Percentiles rank a stretch among this genome's conserved stretches.
Evolutionary conservation across 2,888 invertebrate genomes (phyloP).

Genomic region (Platycheirus rosarum): DNA sequence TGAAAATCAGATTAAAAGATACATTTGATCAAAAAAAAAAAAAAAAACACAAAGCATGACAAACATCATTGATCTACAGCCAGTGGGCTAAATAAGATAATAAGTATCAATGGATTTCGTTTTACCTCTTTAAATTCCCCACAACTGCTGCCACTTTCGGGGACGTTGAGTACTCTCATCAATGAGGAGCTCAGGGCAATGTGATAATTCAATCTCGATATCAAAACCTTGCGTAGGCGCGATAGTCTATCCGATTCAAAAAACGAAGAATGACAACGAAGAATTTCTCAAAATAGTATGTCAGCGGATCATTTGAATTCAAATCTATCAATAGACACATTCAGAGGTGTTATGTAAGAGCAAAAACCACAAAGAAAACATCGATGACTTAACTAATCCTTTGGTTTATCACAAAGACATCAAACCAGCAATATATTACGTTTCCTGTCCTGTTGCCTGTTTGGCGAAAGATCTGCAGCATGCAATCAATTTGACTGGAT

Average conservation of each 20-base stretch:
- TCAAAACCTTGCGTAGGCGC: constrained; percentile 55
- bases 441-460: constrained; percentile 69
- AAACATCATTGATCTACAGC: constrained; percentile 62
- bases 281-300: constrained; percentile 65
- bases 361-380: constrained; percentile 40
- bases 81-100: constrained; percentile 64
- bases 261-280: constrained; percentile 35
- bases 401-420: constrained; percentile 71
- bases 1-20: constrained; percentile 68
- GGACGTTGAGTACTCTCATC: constrained; percentile 70
- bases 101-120: constrained; percentile 61
- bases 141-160: constrained; percentile 55
- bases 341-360: constrained; percentile 59
- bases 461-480: constrained; percentile 69
- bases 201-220: constrained; percentile 64
- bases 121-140: constrained; percentile 43
- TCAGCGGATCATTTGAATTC: constrained; percentile 52
- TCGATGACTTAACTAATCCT: constrained; percentile 72
- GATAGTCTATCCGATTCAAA: constrained; percentile 28
- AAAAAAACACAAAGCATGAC: constrained; percentile 47
- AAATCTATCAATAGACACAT: constrained; percentile 16
- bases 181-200: constrained; percentile 47
- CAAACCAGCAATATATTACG: constrained; percentile 51
- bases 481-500: constrained; percentile 73
- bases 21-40: constrained; percentile 18